Evolutionary conservation across 2,888 invertebrate genomes (phyloP).

Genomic region (Diploptera punctata): DNA sequence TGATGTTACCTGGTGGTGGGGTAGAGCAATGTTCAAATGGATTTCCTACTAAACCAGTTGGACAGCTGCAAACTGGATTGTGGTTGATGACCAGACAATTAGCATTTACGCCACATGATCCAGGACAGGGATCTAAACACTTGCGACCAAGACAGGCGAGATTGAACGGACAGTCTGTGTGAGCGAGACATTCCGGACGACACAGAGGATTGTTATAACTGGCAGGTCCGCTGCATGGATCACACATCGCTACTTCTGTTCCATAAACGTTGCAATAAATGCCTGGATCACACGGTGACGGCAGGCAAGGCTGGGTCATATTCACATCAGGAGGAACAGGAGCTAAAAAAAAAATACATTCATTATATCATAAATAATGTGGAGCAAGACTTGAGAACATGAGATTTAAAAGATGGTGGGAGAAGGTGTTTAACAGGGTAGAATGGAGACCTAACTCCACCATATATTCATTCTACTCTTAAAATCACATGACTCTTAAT

Average conservation of each 20-base stretch:
- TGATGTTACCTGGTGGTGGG: conserved; percentile 63
- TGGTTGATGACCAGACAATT: conserved; percentile 74
- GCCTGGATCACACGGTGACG: conserved; percentile 76
- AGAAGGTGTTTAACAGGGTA: no score
- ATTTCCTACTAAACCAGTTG: conserved; percentile 72
- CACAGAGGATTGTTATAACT: conserved; percentile 74
- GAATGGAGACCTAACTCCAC: no score
- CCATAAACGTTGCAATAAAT: conserved; percentile 74
- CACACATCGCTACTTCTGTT: conserved; percentile 78
- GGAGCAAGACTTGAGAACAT: no score
- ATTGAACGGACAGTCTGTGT: conserved; percentile 80
- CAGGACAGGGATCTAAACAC: conserved; percentile 80
- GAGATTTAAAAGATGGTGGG: no score
- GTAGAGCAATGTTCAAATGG: conserved; percentile 77
- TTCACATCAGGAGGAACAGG: conserved; percentile 4
- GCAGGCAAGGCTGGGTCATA: conserved; percentile 70
- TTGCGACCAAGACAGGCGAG: conserved; percentile 76
- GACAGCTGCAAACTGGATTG: conserved; percentile 75
- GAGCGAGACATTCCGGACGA: conserved; percentile 81
- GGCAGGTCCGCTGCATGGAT: conserved; percentile 74
- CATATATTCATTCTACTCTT: no score
- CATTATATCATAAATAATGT: no score
- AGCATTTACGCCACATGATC: conserved; percentile 79
- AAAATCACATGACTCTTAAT: no score
- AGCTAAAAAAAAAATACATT: no score